A percentile compares a stretch with the other conserved stretches of the same genome.
phyloP scores from a whole-genome alignment of 2,797 vertebrate genomes.

The Nannoperca australis region DNA sequence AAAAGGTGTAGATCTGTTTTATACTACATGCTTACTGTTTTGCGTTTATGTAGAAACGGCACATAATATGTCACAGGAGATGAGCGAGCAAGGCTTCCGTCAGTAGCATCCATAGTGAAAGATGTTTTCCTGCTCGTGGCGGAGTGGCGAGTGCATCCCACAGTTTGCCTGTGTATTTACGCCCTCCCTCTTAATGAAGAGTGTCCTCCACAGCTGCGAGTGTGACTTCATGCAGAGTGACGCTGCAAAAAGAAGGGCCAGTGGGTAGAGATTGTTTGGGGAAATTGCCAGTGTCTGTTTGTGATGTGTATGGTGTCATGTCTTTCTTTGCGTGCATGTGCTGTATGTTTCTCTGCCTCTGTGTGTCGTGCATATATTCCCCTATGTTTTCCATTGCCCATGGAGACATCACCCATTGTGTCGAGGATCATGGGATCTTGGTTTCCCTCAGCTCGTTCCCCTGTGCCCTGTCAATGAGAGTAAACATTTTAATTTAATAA shows the following conservation, averaged over 20 bases:
- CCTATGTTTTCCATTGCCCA: not conserved
- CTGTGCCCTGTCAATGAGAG: slow-evolving; percentile 30
- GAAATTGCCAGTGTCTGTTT: not conserved
- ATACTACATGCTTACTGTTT: not conserved
- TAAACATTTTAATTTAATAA: slow-evolving; percentile 70
- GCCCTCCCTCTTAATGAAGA: slow-evolving; percentile 26
- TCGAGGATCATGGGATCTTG: slow-evolving; percentile 25
- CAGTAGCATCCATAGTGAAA: slow-evolving; percentile 17
- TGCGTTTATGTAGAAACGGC: not conserved
- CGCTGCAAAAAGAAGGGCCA: slow-evolving; percentile 46
- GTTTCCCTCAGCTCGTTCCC: slow-evolving; percentile 52
- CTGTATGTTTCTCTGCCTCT: not conserved
- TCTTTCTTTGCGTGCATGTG: not conserved
- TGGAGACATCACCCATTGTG: slow-evolving; percentile 25
- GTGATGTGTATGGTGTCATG: not conserved
- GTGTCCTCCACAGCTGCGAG: slow-evolving; percentile 41
- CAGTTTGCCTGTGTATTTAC: slow-evolving; percentile 59
- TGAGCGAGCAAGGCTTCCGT: not conserved
- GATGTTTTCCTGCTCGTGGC: slow-evolving; percentile 39
- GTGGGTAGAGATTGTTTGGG: slow-evolving; percentile 25
- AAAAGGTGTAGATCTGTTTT: not conserved
- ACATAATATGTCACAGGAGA: not conserved
- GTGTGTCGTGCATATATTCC: not conserved
- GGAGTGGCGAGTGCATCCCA: slow-evolving; percentile 22
- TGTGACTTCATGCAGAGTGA: slow-evolving; percentile 63